A percentile compares a stretch with the other conserved stretches of the same genome.
Conservation (phyloP, 1,140 invertebrate species). For the Platorchestia sp. region DNA sequence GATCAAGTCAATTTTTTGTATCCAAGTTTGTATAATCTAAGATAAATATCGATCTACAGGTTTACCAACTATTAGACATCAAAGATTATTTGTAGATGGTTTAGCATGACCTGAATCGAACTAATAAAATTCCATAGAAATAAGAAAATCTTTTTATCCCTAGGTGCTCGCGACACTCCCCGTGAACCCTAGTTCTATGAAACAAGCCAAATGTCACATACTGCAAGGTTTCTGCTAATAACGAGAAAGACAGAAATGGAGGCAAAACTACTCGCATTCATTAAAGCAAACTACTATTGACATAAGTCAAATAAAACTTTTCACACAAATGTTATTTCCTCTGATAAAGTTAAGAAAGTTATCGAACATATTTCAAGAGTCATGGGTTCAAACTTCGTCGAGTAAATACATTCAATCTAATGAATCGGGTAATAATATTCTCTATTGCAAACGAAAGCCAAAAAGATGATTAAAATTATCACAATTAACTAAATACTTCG, state of each 20-base stretch:
- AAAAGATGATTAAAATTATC: background rate
- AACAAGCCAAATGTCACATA: background rate
- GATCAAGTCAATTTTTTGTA: slow-evolving; percentile 18
- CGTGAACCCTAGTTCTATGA: background rate
- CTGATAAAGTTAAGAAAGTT: background rate
- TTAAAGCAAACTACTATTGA: background rate
- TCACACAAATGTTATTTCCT: background rate
- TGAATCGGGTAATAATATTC: too few relatives aligned
- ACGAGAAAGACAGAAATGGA: background rate
- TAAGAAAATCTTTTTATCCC: slow-evolving; percentile 16
- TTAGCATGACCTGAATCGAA: background rate
- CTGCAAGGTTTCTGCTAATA: background rate
- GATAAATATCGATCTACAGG: background rate
- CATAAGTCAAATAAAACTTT: background rate
- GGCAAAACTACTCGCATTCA: background rate
- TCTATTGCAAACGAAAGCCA: background rate
- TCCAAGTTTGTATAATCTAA: slow-evolving; percentile 5
- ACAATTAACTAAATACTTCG: too few relatives aligned
- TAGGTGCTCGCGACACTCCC: background rate
- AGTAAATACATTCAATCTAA: too few relatives aligned
- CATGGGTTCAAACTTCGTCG: too few relatives aligned
- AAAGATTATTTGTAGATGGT: background rate
- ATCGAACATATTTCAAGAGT: too few relatives aligned
- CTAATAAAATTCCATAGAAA: background rate
- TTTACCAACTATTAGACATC: background rate